Conservation (phyloP, 2,113 vertebrate species). For the Gambusia holbrooki region DNA sequence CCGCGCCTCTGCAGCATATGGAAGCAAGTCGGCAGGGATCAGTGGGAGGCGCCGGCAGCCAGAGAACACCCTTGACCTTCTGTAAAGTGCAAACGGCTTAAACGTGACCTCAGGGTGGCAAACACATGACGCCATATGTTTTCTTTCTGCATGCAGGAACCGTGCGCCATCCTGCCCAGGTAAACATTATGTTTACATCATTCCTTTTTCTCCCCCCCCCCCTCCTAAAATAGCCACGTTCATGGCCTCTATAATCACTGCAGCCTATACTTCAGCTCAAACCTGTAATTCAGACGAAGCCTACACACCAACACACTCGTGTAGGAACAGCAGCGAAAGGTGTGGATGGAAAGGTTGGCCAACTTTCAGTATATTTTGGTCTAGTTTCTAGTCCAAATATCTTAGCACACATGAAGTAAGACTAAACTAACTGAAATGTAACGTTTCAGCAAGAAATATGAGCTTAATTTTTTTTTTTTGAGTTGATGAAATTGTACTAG, state of each 20-base stretch:
- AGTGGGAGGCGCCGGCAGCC: not conserved
- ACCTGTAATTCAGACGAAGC: conserved; percentile 24
- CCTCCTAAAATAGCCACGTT: conserved; percentile 18
- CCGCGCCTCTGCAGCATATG: not conserved
- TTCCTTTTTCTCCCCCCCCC: not conserved
- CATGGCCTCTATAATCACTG: conserved; percentile 13
- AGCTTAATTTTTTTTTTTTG: no score
- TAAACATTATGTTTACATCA: not conserved
- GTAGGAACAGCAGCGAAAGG: not conserved
- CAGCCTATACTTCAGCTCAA: conserved; percentile 47
- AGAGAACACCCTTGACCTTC: conserved; percentile 29
- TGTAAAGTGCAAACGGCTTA: conserved; percentile 21
- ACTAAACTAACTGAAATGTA: no score
- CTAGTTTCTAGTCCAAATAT: no score
- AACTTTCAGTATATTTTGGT: no score
- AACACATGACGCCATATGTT: conserved; percentile 42
- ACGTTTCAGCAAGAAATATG: no score
- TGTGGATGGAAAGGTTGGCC: not conserved
- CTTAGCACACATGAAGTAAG: no score
- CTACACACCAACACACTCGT: not conserved
- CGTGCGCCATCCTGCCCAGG: not conserved
- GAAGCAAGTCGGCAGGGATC: conserved; percentile 14
- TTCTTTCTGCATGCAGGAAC: conserved; percentile 20
- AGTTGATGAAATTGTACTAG: no score
- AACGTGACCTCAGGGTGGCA: conserved; percentile 9